A percentile compares a stretch with the other conserved stretches of the same genome.
These are phyloP conservation scores for Cerceris rybyensis DNA, from an alignment of 2,888 invertebrate species.

Conservation along the genomic window DNA sequence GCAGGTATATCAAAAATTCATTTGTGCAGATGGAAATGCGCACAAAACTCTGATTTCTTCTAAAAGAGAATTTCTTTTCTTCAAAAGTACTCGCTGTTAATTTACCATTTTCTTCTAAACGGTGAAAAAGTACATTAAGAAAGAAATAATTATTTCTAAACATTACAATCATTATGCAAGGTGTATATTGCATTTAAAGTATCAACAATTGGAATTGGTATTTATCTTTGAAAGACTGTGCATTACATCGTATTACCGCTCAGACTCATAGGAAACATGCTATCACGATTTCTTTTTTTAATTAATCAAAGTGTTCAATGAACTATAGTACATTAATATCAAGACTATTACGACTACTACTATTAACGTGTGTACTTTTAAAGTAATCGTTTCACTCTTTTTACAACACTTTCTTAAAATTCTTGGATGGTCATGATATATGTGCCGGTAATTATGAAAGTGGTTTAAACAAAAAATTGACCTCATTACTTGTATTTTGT, in stretches of 20 bases:
- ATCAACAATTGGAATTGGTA: constrained; percentile 47
- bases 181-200: neutral
- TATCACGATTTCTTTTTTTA: constrained; percentile 30
- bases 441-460: no score
- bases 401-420: constrained; percentile 7
- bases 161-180: neutral
- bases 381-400: constrained; percentile 26
- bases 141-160: constrained; percentile 1
- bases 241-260: constrained; percentile 31
- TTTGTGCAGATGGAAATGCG: no score
- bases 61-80: no score
- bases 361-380: constrained; percentile 9
- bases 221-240: constrained; percentile 50
- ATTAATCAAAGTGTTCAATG: constrained; percentile 53
- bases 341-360: constrained; percentile 8
- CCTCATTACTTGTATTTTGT: neutral
- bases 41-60: no score
- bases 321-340: constrained; percentile 22
- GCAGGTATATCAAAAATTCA: no score
- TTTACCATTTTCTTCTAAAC: no score
- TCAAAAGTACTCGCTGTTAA: no score
- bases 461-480: neutral
- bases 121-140: neutral
- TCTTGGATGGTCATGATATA: constrained; percentile 22
- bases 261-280: constrained; percentile 31